Conservation (phyloP, 2,113 vertebrate genomes). For the Mixornis gularis region DNA sequence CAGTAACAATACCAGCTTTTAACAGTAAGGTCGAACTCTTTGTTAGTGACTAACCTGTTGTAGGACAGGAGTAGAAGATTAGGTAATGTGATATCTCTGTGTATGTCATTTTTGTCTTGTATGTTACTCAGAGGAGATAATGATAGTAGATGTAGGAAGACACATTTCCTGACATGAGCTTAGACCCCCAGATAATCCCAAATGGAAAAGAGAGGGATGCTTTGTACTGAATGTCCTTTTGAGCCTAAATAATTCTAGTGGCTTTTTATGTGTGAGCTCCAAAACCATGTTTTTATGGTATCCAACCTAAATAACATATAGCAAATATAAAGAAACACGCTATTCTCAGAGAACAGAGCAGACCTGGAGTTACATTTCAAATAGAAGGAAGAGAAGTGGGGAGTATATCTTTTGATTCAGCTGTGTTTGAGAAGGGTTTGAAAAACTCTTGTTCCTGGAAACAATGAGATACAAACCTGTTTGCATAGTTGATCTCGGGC, state of each 20-base stretch:
- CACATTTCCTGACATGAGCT: not conserved
- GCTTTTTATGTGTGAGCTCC: not conserved
- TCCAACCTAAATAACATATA: not conserved
- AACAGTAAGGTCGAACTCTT: not conserved
- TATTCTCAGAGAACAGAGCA: not conserved
- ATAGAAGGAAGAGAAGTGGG: not conserved
- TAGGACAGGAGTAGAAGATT: not conserved
- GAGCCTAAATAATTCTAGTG: not conserved
- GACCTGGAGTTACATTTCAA: not conserved
- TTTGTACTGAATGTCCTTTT: not conserved
- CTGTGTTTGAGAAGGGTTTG: constrained; percentile 11
- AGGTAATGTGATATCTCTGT: not conserved
- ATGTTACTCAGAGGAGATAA: not conserved
- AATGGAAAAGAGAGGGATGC: not conserved
- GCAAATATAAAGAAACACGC: not conserved
- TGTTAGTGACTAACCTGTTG: not conserved
- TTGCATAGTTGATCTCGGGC: constrained; percentile 17
- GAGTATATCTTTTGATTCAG: not conserved
- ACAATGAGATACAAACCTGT: constrained; percentile 47
- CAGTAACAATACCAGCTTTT: not conserved
- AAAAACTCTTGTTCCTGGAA: constrained; percentile 20
- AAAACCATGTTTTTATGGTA: not conserved
- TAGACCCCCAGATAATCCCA: not conserved
- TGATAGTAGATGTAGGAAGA: not conserved
- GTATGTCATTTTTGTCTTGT: not conserved